Evolutionary conservation across 2,888 invertebrate genomes (phyloP).

Genomic region (Pollenia griseotomentosa): DNA sequence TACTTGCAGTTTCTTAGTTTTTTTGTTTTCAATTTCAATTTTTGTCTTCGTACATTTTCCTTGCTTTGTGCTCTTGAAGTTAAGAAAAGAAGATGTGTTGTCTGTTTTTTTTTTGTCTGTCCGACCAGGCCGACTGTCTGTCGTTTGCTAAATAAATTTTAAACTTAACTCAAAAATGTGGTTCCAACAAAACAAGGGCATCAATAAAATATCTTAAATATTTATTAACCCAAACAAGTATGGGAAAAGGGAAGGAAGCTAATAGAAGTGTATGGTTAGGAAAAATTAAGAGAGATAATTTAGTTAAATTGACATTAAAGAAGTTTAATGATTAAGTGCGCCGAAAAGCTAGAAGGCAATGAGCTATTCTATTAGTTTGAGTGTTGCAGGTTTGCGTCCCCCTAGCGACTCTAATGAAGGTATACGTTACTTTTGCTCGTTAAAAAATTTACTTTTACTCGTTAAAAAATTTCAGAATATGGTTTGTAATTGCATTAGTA

Average conservation of each 20-base stretch:
- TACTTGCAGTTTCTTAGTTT: constrained; percentile 14
- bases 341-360: no score
- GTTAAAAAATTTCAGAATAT: no score
- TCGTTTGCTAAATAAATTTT: constrained; percentile 46
- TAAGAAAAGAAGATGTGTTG: constrained; percentile 2
- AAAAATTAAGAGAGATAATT: constrained; percentile 24
- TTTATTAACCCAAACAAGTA: constrained; percentile 59
- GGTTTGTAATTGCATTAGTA: no score
- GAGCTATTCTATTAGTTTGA: no score
- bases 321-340: background rate
- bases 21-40: constrained; percentile 51
- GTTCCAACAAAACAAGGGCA: constrained; percentile 70
- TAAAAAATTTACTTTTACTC: no score
- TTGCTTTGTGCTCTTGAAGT: constrained; percentile 41
- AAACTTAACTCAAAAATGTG: constrained; percentile 62
- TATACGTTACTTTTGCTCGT: no score
- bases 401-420: no score
- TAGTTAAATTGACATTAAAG: constrained; percentile 7
- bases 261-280: constrained; percentile 26
- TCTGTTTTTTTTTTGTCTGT: constrained; percentile 8
- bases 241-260: constrained; percentile 44
- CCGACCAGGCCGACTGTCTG: background rate
- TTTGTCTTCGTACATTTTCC: constrained; percentile 38
- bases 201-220: constrained; percentile 68
- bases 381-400: no score